Evolutionary conservation across 37 sponge, comb jelly and placozoan genomes (phyloP), one percentile per base, ranked within the genome.

Genomic region (Hormiphora californensis): DNA sequence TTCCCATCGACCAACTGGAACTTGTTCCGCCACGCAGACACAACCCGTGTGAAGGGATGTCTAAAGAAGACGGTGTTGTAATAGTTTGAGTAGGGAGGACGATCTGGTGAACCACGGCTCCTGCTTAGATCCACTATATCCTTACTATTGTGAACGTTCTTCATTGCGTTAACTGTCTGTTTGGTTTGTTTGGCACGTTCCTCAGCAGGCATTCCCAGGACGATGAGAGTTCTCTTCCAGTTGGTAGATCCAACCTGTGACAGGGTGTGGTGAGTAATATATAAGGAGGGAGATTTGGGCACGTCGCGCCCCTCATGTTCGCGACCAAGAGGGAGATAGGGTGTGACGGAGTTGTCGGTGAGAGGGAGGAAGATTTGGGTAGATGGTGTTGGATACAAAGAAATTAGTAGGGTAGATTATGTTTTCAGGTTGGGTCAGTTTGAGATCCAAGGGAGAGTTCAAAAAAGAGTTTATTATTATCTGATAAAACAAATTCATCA

Each of bases 181-280:
- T 7, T 73, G 1, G 81, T 73, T n/a, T 43, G 35, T 41, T 5
- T 21, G 5, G 35, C 32, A 32, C 81, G 81, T 21, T 33, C 27
- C 25, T 37, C 8, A 23, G 40, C 38, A 11, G 35, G 12, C 81
- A 73, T 73, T 21, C 3, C 38, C 4, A 73, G 81, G 25, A 73
- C 81, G 4, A 73, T 73, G 46, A 73, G 40, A 7, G 35, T 73
- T 41, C 81, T 21, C 23, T 73, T 73, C 81, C 81, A 73, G 46
- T 73, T 73, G 27, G 81, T 73, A 0, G 81, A 73, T 1, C 46
- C 81, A 23, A 73, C 81, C 81, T 73, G 81, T n/a, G n/a, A n/a
- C n/a, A n/a, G n/a, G n/a, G n/a, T n/a, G n/a, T n/a, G n/a, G n/a
- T n/a, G n/a, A n/a, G n/a, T n/a, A n/a, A n/a, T n/a, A n/a, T n/a